These are phyloP conservation scores for Sarcophaga bullata DNA, from an alignment of 1,140 invertebrate genomes.

Conservation along the genomic window DNA sequence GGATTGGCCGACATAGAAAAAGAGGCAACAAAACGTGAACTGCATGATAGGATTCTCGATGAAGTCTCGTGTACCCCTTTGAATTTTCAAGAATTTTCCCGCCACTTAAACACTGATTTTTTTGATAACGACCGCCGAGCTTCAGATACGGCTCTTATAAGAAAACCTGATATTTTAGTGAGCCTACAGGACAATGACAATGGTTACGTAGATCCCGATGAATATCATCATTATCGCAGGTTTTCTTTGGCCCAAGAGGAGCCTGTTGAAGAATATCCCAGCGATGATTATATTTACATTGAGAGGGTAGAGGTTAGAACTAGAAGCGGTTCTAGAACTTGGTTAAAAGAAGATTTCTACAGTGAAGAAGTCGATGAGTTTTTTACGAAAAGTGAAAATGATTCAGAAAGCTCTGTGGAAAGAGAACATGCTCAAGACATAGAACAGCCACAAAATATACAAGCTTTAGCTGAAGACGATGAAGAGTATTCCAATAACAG, in stretches of 20 bases:
- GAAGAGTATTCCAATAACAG: constrained; percentile 52
- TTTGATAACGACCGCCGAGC: constrained; percentile 58
- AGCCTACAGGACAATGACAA: constrained; percentile 44
- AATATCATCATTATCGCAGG: constrained; percentile 61
- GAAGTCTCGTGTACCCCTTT: constrained; percentile 45
- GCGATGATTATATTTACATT: constrained; percentile 59
- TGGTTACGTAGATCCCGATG: constrained; percentile 54
- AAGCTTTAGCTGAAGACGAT: constrained; percentile 36
- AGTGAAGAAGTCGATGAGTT: constrained; percentile 45
- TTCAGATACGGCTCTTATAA: constrained; percentile 58
- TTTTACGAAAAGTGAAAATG: constrained; percentile 6
- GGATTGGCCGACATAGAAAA: constrained; percentile 51
- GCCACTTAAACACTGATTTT: constrained; percentile 57
- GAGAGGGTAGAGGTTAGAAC: constrained; percentile 59
- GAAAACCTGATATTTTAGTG: constrained; percentile 46
- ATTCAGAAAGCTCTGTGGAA: constrained; percentile 3
- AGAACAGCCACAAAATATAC: constrained; percentile 47
- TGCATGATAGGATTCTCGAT: constrained; percentile 56
- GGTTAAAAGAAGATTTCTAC: constrained; percentile 60
- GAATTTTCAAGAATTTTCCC: constrained; percentile 58
- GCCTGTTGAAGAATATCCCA: constrained; percentile 60
- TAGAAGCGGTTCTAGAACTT: constrained; percentile 55
- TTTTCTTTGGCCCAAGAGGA: constrained; percentile 61
- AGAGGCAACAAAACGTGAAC: constrained; percentile 52
- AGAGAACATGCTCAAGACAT: constrained; percentile 45